These are phyloP conservation scores for Umimayanthus chanpuru DNA, from an alignment of 92 coral and sea anemone genomes.

Conservation along the genomic window DNA sequence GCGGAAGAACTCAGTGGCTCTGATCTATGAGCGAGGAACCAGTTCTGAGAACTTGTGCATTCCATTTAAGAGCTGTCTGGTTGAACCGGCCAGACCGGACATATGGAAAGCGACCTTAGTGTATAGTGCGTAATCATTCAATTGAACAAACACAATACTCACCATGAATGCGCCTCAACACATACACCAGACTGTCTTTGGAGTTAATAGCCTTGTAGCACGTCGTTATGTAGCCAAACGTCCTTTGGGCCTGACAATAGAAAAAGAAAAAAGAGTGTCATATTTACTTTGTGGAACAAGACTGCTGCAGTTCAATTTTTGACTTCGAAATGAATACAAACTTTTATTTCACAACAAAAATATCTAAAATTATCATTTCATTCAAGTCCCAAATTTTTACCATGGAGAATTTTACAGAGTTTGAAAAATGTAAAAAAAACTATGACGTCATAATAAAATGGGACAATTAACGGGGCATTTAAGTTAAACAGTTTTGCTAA, in stretches of 20 bases:
- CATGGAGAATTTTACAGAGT: neutral
- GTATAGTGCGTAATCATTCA: no score
- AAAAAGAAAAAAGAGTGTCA: neutral
- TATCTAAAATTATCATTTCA: neutral
- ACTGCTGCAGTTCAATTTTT: neutral
- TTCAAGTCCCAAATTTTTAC: neutral
- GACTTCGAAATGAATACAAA: neutral
- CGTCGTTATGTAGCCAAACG: slow-evolving; percentile 98
- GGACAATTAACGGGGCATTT: neutral
- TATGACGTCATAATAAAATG: neutral
- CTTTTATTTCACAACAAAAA: no score
- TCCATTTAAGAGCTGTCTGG: no score
- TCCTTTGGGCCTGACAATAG: slow-evolving; percentile 79
- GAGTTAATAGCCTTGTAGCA: slow-evolving; percentile 92
- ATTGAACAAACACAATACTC: neutral
- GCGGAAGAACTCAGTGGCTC: no score
- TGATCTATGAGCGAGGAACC: no score
- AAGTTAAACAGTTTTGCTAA: neutral
- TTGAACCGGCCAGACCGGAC: no score
- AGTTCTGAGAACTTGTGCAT: no score
- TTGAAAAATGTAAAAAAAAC: neutral
- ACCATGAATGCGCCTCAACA: slow-evolving; percentile 94
- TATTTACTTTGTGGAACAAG: neutral
- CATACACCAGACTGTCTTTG: slow-evolving; percentile 89
- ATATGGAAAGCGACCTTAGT: neutral